phyloP scores from a whole-genome alignment of 2,888 invertebrate species.

The Drosophila siamana region DNA sequence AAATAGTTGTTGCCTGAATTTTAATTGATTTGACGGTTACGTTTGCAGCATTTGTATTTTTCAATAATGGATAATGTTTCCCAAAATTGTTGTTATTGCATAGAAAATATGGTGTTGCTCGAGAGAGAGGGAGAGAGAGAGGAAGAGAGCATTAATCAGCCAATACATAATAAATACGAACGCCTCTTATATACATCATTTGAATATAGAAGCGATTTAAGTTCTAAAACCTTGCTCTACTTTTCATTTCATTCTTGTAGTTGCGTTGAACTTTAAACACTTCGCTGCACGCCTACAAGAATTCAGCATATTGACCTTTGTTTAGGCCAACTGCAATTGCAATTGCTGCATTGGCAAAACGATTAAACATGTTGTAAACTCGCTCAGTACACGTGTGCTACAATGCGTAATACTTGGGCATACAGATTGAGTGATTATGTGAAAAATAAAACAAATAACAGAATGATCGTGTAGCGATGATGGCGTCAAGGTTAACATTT shows the following conservation, averaged over 20 bases:
- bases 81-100: constrained; percentile 50
- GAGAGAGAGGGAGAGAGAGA: too few relatives aligned
- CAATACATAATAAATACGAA: constrained; percentile 2
- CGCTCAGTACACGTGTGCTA: neutral
- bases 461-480: constrained; percentile 24
- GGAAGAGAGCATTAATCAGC: constrained; percentile 30
- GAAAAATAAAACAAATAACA: constrained; percentile 11
- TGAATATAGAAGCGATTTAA: neutral
- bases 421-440: constrained; percentile 5
- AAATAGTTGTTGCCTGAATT: constrained; percentile 53
- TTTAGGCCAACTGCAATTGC: neutral
- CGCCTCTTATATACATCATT: neutral
- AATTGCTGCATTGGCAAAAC: constrained; percentile 24
- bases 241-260: constrained; percentile 11
- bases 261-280: constrained; percentile 28
- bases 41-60: constrained; percentile 51
- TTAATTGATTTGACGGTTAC: constrained; percentile 46
- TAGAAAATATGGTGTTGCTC: constrained; percentile 32
- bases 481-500: constrained; percentile 30
- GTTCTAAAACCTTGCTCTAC: constrained; percentile 34
- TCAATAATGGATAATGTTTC: constrained; percentile 60
- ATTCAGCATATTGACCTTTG: constrained; percentile 26
- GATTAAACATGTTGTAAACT: constrained; percentile 16
- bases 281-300: constrained; percentile 14
- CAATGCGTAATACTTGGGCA: constrained; percentile 2